Evolutionary conservation across 2,888 invertebrate species (phyloP), one percentile per base, ranked within the genome.

Genomic region (Drosophila acutilabella): DNA sequence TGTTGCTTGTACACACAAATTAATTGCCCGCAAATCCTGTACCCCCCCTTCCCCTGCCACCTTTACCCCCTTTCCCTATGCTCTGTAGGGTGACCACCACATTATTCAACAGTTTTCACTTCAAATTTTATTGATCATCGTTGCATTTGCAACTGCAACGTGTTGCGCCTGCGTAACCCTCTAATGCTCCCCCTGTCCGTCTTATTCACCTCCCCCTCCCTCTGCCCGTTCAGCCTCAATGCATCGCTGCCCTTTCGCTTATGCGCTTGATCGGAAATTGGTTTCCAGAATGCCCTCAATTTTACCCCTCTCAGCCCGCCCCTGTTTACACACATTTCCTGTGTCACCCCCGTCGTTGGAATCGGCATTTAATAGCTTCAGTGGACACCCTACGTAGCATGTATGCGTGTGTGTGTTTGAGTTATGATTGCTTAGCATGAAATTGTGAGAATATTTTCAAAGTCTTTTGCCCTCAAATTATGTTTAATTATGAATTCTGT

Each of bases 21-120:
- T 91, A 91, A 91, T 91, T 84, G 91, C 89, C 91, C 91, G 91
- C 91, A 91, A 91, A 91, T 91, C 91, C 90, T 91, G 91, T 89
- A 78, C 79, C 52, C 33, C 50, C 45, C 51, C 60, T 20, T 10
- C 18, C 36, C 18, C 18, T 20, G 40, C 40, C 26, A 20, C 47
- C 41, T 13, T n/a, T 23, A 16, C 51, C 40, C 8, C 8, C 36
- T 36, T 10, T n/a, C 58, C 30, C 14, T 14, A n/a, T 6, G 3
- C 45, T 20, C 38, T 40, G 11, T 6, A 38, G 51, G 56, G 52
- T 52, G 75, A 70, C 66, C 71, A 30, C 51, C 51, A 45, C 71
- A 80, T 71, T 84, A 88, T 85, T 89, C 89, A 84, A 84, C 89
- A 89, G 89, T 84, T 89, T 89, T 88, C 88, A 81, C 71, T 89